Base-by-base conservation (phyloP, 1,140 invertebrate species). In the Platyscapa corneri region DNA sequence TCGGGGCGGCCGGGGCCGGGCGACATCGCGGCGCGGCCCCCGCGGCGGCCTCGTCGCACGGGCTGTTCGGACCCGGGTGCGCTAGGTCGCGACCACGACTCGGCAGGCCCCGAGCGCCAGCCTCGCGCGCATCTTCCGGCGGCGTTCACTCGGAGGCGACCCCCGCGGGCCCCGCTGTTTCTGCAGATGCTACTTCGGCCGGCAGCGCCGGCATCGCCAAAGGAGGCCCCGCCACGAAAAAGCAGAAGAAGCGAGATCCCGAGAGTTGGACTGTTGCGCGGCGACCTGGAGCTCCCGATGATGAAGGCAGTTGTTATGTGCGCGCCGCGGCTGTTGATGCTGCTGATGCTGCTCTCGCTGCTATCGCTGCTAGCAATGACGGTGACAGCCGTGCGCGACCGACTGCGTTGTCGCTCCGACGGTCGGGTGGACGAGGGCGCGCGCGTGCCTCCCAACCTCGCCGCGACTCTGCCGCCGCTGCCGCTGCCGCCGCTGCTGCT, bases 171-270 rank as follows among this genome's bases (percentile, higher is more conserved):
- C 46, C 30, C 42, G 77, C 34, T 60, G 75, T 7, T 49, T 30
- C 90, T 91, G 90, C 90, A 89, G 90, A 89, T 89, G 85, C 88
- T 84, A 37, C 80, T 81, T 88, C 89, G 88, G 88, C 89, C 88
- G 86, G 37, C 70, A 39, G 37, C 37, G 37, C 70, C 70, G 70
- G 70, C 70, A 74, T 74, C 70, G 39, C 70, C 70, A 5, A 7
- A 0, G 14, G 0, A 18, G 82, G 88, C 88, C 90, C 89, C 90
- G 18, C 8, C 49, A 14, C 10, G 49, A 18, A 53, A 18, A n/a
- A 18, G 18, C 49, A 12, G 42, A 5, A 12, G 42, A 12, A 12
- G 42, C 5, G 42, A 46, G 12, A 12, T 12, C 5, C 42, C 12
- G 42, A 46, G 12, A 7, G 42, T 12, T 5, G 5, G 42, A 12